Conservation (phyloP, 2,797 vertebrate species). For the Danio choprae region DNA sequence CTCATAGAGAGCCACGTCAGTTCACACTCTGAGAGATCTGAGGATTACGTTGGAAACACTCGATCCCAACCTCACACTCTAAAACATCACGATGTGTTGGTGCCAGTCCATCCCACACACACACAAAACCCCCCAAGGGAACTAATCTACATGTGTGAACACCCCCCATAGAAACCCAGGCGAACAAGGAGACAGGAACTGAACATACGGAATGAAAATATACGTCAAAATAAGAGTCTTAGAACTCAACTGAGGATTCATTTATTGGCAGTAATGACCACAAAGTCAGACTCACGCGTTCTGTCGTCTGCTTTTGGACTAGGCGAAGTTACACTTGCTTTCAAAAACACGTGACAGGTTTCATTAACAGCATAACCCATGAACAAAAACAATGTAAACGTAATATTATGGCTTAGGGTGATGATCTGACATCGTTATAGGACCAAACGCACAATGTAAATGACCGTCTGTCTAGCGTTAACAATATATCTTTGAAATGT, state of each 20-base stretch:
- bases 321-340: slow-evolving; percentile 40
- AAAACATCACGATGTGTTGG: too few species aligned
- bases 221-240: slow-evolving; percentile 47
- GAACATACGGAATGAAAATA: too few species aligned
- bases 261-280: slow-evolving; percentile 86
- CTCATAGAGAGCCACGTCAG: too few species aligned
- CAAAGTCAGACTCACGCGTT: slow-evolving; percentile 73
- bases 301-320: slow-evolving; percentile 52
- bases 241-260: background rate
- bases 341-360: slow-evolving; percentile 56
- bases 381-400: slow-evolving; percentile 39
- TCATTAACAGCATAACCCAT: slow-evolving; percentile 43
- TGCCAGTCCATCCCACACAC: too few species aligned
- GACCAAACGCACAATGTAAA: background rate
- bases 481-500: background rate
- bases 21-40: too few species aligned
- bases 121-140: too few species aligned
- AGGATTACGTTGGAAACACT: too few species aligned
- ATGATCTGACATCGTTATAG: slow-evolving; percentile 16
- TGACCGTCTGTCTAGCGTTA: background rate
- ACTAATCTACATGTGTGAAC: too few species aligned
- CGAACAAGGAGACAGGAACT: too few species aligned
- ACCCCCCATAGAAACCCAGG: too few species aligned
- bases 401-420: slow-evolving; percentile 56
- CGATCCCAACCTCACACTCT: too few species aligned